These are phyloP conservation scores for Heliconius cydno DNA, from an alignment of 2,888 invertebrate species.

Conservation along the genomic window DNA sequence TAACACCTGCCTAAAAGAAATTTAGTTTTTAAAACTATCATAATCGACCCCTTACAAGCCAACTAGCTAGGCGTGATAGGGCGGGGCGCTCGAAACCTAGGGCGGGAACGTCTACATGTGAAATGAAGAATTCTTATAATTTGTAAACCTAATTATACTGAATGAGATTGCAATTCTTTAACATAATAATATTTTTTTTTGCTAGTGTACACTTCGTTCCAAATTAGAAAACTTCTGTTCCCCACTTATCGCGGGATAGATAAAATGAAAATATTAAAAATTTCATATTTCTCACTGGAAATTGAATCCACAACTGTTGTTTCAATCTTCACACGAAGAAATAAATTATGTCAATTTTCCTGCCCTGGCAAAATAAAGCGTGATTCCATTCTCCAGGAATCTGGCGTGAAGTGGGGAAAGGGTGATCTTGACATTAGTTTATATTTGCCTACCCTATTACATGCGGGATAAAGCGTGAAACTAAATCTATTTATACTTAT, in stretches of 20 bases:
- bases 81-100: conserved; percentile 63
- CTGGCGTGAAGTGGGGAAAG: too few species aligned
- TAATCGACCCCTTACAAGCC: conserved; percentile 11
- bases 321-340: too few species aligned
- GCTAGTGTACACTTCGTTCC: too few species aligned
- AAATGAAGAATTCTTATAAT: conserved; percentile 53
- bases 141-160: conserved; percentile 67
- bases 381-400: not conserved
- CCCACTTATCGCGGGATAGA: too few species aligned
- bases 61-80: conserved; percentile 65
- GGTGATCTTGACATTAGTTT: not conserved
- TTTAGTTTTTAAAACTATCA: conserved; percentile 1
- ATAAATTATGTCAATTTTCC: too few species aligned
- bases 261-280: too few species aligned
- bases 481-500: not conserved
- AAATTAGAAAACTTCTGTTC: too few species aligned
- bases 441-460: not conserved
- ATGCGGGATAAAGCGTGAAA: not conserved
- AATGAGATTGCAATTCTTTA: conserved; percentile 46
- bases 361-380: not conserved
- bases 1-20: conserved; percentile 32
- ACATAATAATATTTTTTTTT: not conserved
- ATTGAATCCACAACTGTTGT: too few species aligned
- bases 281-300: too few species aligned
- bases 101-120: conserved; percentile 62